A percentile compares a stretch with the other conserved stretches of the same genome.
These are phyloP conservation scores for Oreotragus oreotragus DNA, from an alignment of 2,113 vertebrate genomes.

Conservation along the genomic window DNA sequence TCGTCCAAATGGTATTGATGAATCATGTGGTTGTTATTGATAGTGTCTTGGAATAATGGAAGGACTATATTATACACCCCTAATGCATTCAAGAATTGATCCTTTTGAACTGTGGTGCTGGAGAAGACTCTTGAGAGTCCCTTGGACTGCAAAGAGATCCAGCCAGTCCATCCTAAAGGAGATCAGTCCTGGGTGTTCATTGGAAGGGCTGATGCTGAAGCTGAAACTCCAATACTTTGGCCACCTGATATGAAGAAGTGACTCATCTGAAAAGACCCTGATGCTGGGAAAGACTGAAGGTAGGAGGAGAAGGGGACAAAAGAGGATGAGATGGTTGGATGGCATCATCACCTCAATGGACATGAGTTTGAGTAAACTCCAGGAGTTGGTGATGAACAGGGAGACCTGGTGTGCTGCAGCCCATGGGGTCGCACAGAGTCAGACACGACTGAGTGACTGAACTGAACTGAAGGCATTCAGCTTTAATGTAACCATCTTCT, in stretches of 20 bases:
- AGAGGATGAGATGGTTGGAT: background rate
- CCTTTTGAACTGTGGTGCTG: rapidly evolving
- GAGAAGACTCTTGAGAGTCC: background rate
- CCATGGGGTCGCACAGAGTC: background rate
- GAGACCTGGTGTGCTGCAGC: background rate
- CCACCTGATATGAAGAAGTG: background rate
- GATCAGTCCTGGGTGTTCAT: background rate
- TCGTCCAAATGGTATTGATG: background rate
- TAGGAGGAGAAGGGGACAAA: background rate
- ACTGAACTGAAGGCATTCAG: background rate
- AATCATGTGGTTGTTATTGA: background rate
- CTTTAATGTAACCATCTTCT: background rate
- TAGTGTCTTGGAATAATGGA: background rate
- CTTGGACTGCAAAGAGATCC: background rate
- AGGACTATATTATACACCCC: background rate
- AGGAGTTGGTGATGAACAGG: background rate
- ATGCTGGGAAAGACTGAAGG: background rate
- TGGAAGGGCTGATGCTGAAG: background rate
- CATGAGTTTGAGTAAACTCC: background rate
- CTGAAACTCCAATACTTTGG: background rate
- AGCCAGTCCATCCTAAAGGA: background rate
- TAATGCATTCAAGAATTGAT: background rate
- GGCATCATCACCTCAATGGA: background rate
- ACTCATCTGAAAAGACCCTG: background rate
- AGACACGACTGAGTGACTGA: background rate